Evolutionary conservation across 2,797 vertebrate species (phyloP), one percentile per base, ranked within the genome.

Genomic region (Thunnus albacares): DNA sequence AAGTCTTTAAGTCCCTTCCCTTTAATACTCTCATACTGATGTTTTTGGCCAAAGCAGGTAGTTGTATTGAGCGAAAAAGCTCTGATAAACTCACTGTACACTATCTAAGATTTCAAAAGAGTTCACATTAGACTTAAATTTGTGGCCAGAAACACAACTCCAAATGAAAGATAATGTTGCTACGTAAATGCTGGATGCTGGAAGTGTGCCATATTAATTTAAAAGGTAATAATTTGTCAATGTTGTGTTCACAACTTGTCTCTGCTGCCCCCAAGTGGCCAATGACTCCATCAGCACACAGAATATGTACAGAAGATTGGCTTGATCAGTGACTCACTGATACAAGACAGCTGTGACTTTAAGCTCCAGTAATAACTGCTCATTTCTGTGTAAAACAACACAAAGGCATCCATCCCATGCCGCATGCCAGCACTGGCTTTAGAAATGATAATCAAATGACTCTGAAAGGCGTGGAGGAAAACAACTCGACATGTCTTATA

Each of bases 391-490:
- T 75, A 66, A 82, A 80, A 65, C 85, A 73, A 66, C 87, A 84
- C 74, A 86, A 80, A 82, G 84, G 75, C 75, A 79, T 76, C 61
- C 72, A n/a, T 77, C 60, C 79, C 51, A 11, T 18, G 57, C 66
- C 71, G 10, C 7, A 67, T 70, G 71, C 76, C 76, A 79, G 68
- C 22, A 0, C 22, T 0, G 28, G 73, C 84, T 65, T 92, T 73
- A 79, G 84, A 85, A 84, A 88, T 80, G 75, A 87, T 88, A 85
- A 83, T 86, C 80, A 82, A 87, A 87, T 71, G 67, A 82, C 76
- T 76, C 28, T 72, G 58, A 69, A 58, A 87, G 80, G 74, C 73
- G 81, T 22, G 75, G n/a, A 67, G 35, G 69, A 57, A 76, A 65
- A 78, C 63, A 83, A 80, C 57, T 59, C 61, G 0, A 70, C 18